Conservation (phyloP, 23 tunicate species). For the Ascidia mentula region DNA sequence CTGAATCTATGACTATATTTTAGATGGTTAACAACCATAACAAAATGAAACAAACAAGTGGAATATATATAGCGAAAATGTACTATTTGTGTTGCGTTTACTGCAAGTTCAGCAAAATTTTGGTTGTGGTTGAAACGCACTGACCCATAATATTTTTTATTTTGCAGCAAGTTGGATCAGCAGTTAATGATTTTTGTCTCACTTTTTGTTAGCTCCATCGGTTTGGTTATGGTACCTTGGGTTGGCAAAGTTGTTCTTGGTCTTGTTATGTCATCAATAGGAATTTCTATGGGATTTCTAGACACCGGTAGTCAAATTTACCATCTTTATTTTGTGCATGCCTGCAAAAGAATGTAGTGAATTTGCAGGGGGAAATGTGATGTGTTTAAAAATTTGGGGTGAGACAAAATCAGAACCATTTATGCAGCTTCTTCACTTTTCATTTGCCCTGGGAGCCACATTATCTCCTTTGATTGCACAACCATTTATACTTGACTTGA, state of each 20-base stretch:
- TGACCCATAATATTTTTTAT: too few relatives aligned
- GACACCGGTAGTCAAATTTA: conserved; percentile 45
- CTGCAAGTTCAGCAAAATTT: too few relatives aligned
- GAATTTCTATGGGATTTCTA: conserved; percentile 71
- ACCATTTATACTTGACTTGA: conserved; percentile 57
- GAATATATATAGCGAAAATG: too few relatives aligned
- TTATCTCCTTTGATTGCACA: conserved; percentile 52
- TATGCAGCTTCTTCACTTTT: conserved; percentile 79
- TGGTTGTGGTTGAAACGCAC: too few relatives aligned
- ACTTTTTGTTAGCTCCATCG: conserved; percentile 41
- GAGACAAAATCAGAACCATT: conserved; percentile 69
- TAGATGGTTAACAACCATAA: too few relatives aligned
- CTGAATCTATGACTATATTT: too few relatives aligned
- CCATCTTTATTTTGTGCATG: neutral
- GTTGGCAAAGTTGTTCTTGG: conserved; percentile 22
- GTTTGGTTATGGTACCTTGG: conserved; percentile 40
- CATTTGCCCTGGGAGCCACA: conserved; percentile 81
- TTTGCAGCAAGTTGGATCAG: conserved; percentile 30
- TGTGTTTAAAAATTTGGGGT: conserved; percentile 79
- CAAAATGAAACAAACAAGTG: too few relatives aligned
- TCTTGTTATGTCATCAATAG: conserved; percentile 33
- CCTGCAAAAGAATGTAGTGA: neutral
- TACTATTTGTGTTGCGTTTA: too few relatives aligned
- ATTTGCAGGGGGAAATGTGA: conserved; percentile 71
- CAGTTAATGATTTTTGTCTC: conserved; percentile 40